Evolutionary conservation across 2,888 invertebrate species (phyloP).

Genomic region (Argynnis bischoffii): DNA sequence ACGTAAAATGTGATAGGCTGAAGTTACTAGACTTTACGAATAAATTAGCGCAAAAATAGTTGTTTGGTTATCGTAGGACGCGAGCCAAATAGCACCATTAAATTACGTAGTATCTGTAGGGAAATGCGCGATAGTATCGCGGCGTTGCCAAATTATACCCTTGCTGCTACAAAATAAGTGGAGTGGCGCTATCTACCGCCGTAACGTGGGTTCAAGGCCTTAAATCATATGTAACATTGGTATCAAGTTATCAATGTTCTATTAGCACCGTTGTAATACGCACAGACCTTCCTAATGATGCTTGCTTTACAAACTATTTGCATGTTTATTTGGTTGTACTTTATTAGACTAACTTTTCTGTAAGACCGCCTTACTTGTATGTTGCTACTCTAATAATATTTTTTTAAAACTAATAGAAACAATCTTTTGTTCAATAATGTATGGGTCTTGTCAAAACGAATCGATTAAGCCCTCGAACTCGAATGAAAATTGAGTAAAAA

Average conservation of each 20-base stretch:
- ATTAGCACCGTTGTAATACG: slow-evolving; percentile 1
- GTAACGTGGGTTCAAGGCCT: slow-evolving; percentile 6
- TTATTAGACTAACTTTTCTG: too few relatives aligned
- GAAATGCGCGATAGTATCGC: slow-evolving; percentile 74
- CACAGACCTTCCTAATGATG: too few relatives aligned
- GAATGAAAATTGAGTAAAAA: too few relatives aligned
- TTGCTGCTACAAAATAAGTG: slow-evolving; percentile 70
- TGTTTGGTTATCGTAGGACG: slow-evolving; percentile 46
- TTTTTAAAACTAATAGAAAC: too few relatives aligned
- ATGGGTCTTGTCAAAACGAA: too few relatives aligned
- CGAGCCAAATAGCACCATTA: slow-evolving; percentile 73
- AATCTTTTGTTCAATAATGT: too few relatives aligned
- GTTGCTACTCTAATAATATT: too few relatives aligned
- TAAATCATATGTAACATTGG: slow-evolving; percentile 19
- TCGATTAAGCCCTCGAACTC: too few relatives aligned
- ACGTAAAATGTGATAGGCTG: slow-evolving; percentile 7
- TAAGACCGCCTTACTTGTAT: too few relatives aligned
- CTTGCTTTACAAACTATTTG: too few relatives aligned
- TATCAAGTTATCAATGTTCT: slow-evolving; percentile 5
- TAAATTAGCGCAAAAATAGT: slow-evolving; percentile 49
- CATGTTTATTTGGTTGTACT: too few relatives aligned
- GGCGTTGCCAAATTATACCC: slow-evolving; percentile 78
- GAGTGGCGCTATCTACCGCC: slow-evolving; percentile 34
- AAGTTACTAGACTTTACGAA: slow-evolving; percentile 31
- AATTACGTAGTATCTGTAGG: slow-evolving; percentile 76